These are phyloP conservation scores for Channa striata DNA, from an alignment of 2,797 vertebrate genomes.

Conservation along the genomic window DNA sequence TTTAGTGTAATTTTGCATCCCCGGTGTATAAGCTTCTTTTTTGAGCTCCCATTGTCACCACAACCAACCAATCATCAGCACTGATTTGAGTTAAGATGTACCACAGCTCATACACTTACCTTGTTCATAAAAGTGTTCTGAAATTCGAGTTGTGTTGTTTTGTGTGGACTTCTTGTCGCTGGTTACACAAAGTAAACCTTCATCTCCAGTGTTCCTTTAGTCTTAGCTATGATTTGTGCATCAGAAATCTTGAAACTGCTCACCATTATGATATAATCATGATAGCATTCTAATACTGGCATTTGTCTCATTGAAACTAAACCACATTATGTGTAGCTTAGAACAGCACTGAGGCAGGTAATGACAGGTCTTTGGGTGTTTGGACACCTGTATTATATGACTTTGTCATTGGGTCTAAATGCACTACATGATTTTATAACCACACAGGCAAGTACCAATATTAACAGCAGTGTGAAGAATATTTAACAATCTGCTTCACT, in stretches of 20 bases:
- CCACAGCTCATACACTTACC: neutral
- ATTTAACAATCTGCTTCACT: conserved; percentile 17
- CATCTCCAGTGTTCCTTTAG: neutral
- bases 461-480: conserved; percentile 1
- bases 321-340: neutral
- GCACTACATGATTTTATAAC: conserved; percentile 9
- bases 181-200: neutral
- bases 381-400: neutral
- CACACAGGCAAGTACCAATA: neutral
- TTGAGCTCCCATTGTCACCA: neutral
- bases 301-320: neutral
- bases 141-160: conserved; percentile 3
- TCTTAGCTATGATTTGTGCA: neutral
- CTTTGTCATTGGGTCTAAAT: conserved; percentile 11
- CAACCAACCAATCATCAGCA: neutral
- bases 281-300: neutral
- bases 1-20: conserved; percentile 11
- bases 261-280: neutral
- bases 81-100: neutral
- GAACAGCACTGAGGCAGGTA: conserved; percentile 4
- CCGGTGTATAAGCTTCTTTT: conserved; percentile 15
- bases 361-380: neutral
- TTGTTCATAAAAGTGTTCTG: neutral
- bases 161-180: neutral
- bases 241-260: neutral